Evolutionary conservation across 2,113 vertebrate genomes (phyloP).

Genomic region (Chaetorhynchus papuensis): DNA sequence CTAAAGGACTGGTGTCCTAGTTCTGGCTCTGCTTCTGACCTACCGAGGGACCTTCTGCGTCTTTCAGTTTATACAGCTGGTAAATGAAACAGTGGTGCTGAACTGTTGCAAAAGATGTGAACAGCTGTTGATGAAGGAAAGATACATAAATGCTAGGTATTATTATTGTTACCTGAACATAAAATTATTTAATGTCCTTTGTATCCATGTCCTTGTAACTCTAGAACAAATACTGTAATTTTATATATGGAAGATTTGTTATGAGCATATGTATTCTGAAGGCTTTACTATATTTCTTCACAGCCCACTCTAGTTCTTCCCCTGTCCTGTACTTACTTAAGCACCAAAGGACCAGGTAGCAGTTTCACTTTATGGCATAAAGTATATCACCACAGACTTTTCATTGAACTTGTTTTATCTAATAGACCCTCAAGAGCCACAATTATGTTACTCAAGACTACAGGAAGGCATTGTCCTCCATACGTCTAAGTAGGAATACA

Average conservation of each 20-base stretch:
- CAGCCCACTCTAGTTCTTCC: background rate
- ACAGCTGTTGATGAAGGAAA: background rate
- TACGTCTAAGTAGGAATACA: background rate
- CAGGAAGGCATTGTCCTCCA: background rate
- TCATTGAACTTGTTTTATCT: background rate
- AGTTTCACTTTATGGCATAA: background rate
- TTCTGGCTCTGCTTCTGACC: background rate
- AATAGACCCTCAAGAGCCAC: background rate
- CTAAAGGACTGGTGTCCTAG: background rate
- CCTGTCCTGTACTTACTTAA: background rate
- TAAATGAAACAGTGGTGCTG: background rate
- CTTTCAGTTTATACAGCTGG: background rate
- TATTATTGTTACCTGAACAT: background rate
- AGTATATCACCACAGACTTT: background rate
- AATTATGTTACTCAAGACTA: background rate
- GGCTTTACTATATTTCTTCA: background rate
- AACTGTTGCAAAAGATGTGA: background rate
- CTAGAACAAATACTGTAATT: background rate
- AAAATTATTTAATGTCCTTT: background rate
- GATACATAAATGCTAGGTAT: background rate
- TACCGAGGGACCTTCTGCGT: background rate
- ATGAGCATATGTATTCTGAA: rapidly evolving
- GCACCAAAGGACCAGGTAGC: background rate
- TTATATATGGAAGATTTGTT: background rate
- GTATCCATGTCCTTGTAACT: background rate